Evolutionary conservation across 2,888 invertebrate genomes (phyloP).

Genomic region (Nomada ruficornis): DNA sequence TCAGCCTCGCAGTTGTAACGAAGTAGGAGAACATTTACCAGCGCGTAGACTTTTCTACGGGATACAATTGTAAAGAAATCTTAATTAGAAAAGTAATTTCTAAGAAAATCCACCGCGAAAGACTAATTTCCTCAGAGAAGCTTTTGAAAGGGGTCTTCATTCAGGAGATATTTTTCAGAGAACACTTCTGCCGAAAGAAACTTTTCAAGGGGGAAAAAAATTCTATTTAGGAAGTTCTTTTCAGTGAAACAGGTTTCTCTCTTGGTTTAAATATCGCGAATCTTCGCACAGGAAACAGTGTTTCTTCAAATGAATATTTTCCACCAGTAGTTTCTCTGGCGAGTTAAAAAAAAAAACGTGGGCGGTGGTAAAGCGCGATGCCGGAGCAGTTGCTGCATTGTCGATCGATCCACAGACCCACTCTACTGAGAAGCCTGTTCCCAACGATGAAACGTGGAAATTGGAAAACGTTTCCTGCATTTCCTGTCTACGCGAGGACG

Average conservation of each 20-base stretch:
- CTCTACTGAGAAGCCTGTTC: conserved; percentile 44
- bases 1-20: not conserved
- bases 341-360: conserved; percentile 24
- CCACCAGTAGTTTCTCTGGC: not conserved
- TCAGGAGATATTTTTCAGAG: not conserved
- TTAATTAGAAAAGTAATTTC: not conserved
- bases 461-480: conserved; percentile 65
- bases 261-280: not conserved
- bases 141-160: not conserved
- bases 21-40: not conserved
- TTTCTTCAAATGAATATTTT: not conserved
- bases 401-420: conserved; percentile 51
- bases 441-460: conserved; percentile 66
- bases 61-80: not conserved
- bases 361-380: conserved; percentile 36
- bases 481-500: conserved; percentile 45
- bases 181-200: not conserved
- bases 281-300: conserved; percentile 14
- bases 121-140: conserved; percentile 25
- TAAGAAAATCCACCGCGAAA: conserved; percentile 1
- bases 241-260: not conserved
- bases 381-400: conserved; percentile 33
- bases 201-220: not conserved
- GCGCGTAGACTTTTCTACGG: not conserved
- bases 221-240: not conserved